Evolutionary conservation across 2,113 vertebrate species (phyloP).

Genomic region (Actinemys pallida): DNA sequence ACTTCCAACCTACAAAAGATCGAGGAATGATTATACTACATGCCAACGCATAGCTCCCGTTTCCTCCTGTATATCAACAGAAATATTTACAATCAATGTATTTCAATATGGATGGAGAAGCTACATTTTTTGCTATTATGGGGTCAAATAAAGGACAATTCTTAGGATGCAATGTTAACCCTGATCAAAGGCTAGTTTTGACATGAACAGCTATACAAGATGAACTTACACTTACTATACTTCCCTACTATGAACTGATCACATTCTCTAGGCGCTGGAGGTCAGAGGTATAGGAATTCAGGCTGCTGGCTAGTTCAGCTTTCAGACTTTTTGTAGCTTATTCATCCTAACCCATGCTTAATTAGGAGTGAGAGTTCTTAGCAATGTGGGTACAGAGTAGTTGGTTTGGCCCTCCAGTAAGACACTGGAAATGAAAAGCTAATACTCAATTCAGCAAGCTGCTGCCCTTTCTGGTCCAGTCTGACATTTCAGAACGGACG

Average conservation of each 20-base stretch:
- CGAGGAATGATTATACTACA: neutral
- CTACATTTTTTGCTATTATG: neutral
- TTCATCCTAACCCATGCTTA: neutral
- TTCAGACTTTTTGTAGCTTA: neutral
- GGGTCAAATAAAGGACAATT: neutral
- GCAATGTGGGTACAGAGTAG: neutral
- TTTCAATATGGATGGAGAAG: conserved; percentile 1
- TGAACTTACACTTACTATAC: neutral
- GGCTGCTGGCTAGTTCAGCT: neutral
- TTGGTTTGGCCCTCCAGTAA: neutral
- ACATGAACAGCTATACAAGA: neutral
- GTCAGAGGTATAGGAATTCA: neutral
- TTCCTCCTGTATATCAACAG: neutral
- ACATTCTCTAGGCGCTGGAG: neutral
- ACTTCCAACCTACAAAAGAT: conserved; percentile 90
- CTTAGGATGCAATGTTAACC: neutral
- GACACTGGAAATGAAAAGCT: conserved; percentile 19
- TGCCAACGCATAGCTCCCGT: neutral
- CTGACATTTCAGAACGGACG: neutral
- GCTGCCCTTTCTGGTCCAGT: neutral
- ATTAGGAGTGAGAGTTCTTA: conserved; percentile 20
- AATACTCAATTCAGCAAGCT: neutral
- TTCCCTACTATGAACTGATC: neutral
- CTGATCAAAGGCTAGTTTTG: neutral
- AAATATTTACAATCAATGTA: neutral